Evolutionary conservation across 2,888 invertebrate genomes (phyloP).

Genomic region (Tenthredo scrophulariae): DNA sequence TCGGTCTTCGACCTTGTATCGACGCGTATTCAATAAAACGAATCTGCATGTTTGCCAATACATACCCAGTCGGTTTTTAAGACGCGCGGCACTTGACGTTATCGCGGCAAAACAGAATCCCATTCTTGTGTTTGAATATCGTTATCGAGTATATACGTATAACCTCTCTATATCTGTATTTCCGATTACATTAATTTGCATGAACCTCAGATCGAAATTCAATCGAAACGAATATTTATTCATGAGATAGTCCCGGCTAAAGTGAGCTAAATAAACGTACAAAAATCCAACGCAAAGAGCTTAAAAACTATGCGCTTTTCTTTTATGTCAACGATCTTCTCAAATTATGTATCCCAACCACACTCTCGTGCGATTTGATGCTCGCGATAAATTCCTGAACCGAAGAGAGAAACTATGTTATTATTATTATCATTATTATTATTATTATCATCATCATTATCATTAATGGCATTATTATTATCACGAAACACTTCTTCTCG

Average conservation of each 20-base stretch:
- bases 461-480: neutral
- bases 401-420: neutral
- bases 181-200: neutral
- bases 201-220: neutral
- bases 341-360: too few relatives aligned
- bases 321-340: neutral
- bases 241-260: neutral
- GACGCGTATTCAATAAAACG: too few relatives aligned
- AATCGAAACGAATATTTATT: neutral
- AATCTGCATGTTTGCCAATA: neutral
- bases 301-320: neutral
- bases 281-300: neutral
- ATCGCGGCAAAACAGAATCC: neutral
- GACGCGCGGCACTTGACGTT: neutral
- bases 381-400: neutral
- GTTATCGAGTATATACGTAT: neutral
- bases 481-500: neutral
- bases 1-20: too few relatives aligned
- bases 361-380: neutral
- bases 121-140: neutral
- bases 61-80: neutral
- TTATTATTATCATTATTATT: too few relatives aligned
- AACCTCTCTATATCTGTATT: neutral
- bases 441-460: neutral
- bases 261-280: neutral